Conservation (phyloP, 2,888 invertebrate species). For the Phaonia tiefii region DNA sequence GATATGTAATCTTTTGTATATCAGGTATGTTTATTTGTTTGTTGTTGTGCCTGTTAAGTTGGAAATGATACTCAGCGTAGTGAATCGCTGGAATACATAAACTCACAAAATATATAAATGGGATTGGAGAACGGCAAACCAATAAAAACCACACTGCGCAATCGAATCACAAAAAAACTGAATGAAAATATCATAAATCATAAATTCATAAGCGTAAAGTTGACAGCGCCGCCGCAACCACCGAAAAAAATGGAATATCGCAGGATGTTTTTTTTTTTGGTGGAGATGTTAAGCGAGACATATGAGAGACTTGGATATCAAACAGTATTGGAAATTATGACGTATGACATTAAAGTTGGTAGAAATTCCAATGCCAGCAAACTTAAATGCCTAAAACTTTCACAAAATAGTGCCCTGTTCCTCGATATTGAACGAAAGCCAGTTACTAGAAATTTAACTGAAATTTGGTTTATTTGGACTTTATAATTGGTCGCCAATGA, state of each 20-base stretch:
- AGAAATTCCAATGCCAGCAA: too few species aligned
- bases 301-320: too few species aligned
- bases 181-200: conserved; percentile 76
- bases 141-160: conserved; percentile 77
- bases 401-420: too few species aligned
- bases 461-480: too few species aligned
- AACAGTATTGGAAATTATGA: too few species aligned
- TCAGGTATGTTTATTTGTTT: background rate
- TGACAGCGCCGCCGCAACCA: conserved; percentile 65
- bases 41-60: background rate
- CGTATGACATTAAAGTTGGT: too few species aligned
- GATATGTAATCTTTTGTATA: conserved; percentile 26
- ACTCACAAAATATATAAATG: background rate
- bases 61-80: background rate
- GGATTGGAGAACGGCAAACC: conserved; percentile 67
- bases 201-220: conserved; percentile 73
- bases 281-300: background rate
- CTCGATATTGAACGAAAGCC: too few species aligned
- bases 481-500: too few species aligned
- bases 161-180: conserved; percentile 63
- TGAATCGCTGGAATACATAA: background rate
- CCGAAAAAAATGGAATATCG: conserved; percentile 1
- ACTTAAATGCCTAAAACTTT: too few species aligned
- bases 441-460: background rate
- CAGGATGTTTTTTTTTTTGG: background rate